Evolutionary conservation across 2,113 vertebrate species (phyloP).

Genomic region (Perca schrenkii): DNA sequence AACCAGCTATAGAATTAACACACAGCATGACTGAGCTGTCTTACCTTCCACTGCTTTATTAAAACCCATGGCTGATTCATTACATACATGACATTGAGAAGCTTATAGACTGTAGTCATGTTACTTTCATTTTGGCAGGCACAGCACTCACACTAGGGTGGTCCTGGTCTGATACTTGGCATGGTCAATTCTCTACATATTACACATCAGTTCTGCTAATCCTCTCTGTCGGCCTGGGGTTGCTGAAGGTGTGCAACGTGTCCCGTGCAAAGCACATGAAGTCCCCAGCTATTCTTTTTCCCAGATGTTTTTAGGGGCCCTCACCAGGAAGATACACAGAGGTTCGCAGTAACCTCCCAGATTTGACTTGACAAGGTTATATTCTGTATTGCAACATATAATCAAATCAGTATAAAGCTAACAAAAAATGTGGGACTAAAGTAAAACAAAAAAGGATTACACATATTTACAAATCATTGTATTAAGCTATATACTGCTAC

Average conservation of each 20-base stretch:
- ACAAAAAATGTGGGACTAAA: background rate
- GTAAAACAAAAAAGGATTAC: background rate
- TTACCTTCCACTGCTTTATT: background rate
- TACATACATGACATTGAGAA: background rate
- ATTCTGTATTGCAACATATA: background rate
- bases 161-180: background rate
- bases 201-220: background rate
- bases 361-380: background rate
- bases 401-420: background rate
- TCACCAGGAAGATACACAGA: background rate
- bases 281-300: background rate
- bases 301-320: background rate
- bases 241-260: background rate
- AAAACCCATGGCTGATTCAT: background rate
- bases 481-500: background rate
- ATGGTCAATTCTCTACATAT: background rate
- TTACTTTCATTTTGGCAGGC: background rate
- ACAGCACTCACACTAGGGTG: background rate
- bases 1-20: background rate
- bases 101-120: background rate
- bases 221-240: background rate
- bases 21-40: background rate
- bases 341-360: background rate
- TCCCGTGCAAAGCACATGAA: background rate
- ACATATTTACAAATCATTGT: background rate